These are phyloP conservation scores for Muscicapa adusta DNA, from an alignment of 2,113 vertebrate genomes.

Conservation along the genomic window DNA sequence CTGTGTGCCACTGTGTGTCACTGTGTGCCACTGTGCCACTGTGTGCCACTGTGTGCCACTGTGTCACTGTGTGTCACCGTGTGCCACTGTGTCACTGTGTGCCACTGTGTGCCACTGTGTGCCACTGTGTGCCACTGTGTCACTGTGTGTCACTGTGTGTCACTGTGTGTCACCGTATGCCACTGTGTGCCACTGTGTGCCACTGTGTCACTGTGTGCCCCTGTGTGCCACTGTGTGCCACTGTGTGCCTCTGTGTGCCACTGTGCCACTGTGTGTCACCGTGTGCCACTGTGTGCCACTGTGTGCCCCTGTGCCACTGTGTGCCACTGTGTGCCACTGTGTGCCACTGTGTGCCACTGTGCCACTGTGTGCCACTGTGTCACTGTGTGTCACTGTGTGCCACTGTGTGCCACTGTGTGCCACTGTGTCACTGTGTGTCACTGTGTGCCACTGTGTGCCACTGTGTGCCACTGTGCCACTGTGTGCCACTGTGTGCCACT, in stretches of 20 bases:
- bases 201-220: no score
- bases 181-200: no score
- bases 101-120: background rate
- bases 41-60: background rate
- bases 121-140: no score
- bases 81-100: background rate
- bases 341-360: background rate
- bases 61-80: no score
- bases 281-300: background rate
- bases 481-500: background rate
- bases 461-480: background rate
- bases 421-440: background rate
- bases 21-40: background rate
- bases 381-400: no score
- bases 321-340: background rate
- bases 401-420: background rate
- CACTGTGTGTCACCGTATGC: no score
- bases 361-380: background rate
- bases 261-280: background rate
- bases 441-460: background rate
- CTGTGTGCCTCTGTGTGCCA: no score
- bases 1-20: background rate
- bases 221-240: no score
- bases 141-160: no score
- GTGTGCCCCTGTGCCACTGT: background rate